These are phyloP conservation scores for Polydrusus cervinus DNA, from an alignment of 2,888 invertebrate genomes.

Conservation along the genomic window DNA sequence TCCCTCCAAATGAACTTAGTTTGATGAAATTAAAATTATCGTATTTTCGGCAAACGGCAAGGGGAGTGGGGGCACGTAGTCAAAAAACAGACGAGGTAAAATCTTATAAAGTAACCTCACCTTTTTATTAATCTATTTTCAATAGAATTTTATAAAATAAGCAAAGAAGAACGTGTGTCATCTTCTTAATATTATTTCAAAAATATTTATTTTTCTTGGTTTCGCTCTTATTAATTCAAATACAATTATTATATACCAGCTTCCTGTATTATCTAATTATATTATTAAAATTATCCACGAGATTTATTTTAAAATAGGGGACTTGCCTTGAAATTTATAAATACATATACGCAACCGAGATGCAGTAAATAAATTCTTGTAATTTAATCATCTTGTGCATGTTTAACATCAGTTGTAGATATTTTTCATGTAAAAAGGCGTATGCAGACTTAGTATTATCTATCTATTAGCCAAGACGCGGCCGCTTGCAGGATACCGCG, in stretches of 20 bases:
- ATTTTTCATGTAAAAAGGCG: conserved; percentile 18
- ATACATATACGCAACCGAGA: neutral
- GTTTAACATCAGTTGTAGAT: conserved; percentile 17
- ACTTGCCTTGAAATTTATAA: neutral
- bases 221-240: no score
- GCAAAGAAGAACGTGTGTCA: neutral
- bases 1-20: no score
- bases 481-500: conserved; percentile 30
- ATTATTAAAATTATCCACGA: neutral
- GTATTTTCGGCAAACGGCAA: no score
- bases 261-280: conserved; percentile 1
- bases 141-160: neutral
- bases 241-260: no score
- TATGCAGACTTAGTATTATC: conserved; percentile 25
- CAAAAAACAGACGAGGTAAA: no score
- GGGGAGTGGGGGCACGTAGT: no score
- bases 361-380: conserved; percentile 15
- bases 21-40: no score
- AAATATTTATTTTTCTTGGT: no score
- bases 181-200: no score
- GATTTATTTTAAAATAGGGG: neutral
- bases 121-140: neutral
- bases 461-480: conserved; percentile 27
- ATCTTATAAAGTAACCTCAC: no score
- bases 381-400: conserved; percentile 20